These are phyloP conservation scores for Hyposoter didymator DNA, from an alignment of 2,888 invertebrate genomes.

Conservation along the genomic window DNA sequence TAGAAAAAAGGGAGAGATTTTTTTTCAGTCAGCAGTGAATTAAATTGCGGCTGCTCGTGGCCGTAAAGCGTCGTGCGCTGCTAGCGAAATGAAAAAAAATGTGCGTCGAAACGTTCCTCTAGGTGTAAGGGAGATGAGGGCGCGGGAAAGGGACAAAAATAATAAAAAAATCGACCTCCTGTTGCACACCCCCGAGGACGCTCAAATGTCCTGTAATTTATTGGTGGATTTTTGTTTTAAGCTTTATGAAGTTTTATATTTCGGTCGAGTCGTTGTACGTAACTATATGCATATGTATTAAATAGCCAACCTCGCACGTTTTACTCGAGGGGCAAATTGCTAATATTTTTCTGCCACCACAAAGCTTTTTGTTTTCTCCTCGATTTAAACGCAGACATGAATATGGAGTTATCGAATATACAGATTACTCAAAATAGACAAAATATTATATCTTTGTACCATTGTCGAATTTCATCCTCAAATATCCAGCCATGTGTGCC, in stretches of 20 bases:
- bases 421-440: not conserved
- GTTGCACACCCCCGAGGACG: conserved; percentile 59
- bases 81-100: conserved; percentile 62
- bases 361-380: conserved; percentile 4
- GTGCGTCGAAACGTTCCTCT: conserved; percentile 57
- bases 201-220: conserved; percentile 59
- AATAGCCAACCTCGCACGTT: conserved; percentile 15
- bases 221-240: conserved; percentile 66
- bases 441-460: not conserved
- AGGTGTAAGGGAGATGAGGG: conserved; percentile 14
- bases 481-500: not conserved
- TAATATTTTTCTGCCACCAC: conserved; percentile 52
- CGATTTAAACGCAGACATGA: not conserved
- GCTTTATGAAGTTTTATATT: conserved; percentile 66
- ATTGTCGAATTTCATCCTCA: not conserved
- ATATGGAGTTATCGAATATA: not conserved
- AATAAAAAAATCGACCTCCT: conserved; percentile 67
- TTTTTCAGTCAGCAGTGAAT: conserved; percentile 61
- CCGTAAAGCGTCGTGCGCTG: conserved; percentile 45
- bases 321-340: conserved; percentile 28
- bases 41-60: conserved; percentile 63
- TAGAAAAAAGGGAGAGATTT: conserved; percentile 37
- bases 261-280: conserved; percentile 34
- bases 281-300: not conserved
- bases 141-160: not conserved